Base-by-base conservation (phyloP, 2,888 invertebrate species). In the Zaprionus obscuricornis region DNA sequence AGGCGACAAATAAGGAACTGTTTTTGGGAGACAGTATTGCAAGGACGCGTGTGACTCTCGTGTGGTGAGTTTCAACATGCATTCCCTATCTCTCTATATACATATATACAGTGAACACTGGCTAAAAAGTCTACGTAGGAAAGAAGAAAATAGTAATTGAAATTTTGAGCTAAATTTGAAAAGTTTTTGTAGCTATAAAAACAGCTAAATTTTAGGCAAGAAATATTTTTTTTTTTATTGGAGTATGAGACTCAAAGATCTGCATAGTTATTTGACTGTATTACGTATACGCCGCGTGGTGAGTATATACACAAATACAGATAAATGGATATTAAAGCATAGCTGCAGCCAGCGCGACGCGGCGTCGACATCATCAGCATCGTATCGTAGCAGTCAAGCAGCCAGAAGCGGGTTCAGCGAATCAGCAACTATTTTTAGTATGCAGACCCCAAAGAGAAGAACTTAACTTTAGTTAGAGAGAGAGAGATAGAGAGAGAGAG, bases 221-320 rank as follows among this genome's bases (percentile, higher is more conserved):
- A n/a, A n/a, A n/a, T n/a, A n/a, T n/a, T n/a, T n/a, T n/a, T n/a
- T 17, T 29, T 42, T 6, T 6, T 18, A 27, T 49, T 27, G 22
- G 22, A 22, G 7, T 22, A n/a, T n/a, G n/a, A n/a, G n/a, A n/a
- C n/a, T n/a, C n/a, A n/a, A n/a, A n/a, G n/a, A n/a, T n/a, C n/a
- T n/a, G n/a, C n/a, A n/a, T 22, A 18, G 7, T 16, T 1, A 11
- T 5, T 26, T 7, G 3, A 47, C 49, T 39, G 42, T 46, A 70
- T 70, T 77, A 71, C 81, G 86, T 77, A 85, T 81, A 81, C 86
- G 79, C 52, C 59, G 42, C 57, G 84, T 83, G 64, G 70, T 74
- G 71, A 50, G 34, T 57, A 34, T 5, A 24, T 1, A 22, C 11
- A 3, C 10, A 18, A 50, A 37, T 57, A 34, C 7, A 24, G 1